Base-by-base conservation (phyloP, 2,888 invertebrate species). In the Parnassius apollo region DNA sequence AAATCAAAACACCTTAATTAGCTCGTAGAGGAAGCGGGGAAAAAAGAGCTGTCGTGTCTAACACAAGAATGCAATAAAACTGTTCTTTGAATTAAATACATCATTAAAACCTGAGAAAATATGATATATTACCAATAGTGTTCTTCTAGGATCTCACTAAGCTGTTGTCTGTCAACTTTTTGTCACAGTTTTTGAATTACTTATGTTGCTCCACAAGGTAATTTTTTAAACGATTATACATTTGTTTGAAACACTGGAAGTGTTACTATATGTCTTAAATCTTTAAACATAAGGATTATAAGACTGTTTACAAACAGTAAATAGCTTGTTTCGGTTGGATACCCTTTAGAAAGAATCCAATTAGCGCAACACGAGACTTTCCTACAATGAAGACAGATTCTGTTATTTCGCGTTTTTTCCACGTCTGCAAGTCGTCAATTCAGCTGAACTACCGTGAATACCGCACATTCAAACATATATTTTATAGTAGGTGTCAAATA, bases 61-160 rank as follows among this genome's bases (percentile, higher is more conserved):
- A 68, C 62, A 61, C 68, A 61, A 69, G 75, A 77, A 81, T 78
- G 74, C 71, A 57, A 73, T 68, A 71, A 82, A 83, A 83, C 76
- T 68, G 66, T 71, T 62, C 67, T 71, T 71, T 75, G 77, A 80
- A 77, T 82, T 77, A 80, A 77, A 80, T 75, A 78, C 78, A 73
- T 82, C 83, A 79, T 85, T 88, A 83, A 78, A 80, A 76, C 76
- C 70, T 68, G 69, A 81, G 81, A 78, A 80, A 82, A 85, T 85
- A 83, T 83, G 79, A 83, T 83, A 82, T 82, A 82, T 80, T 75
- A 75, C 72, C 74, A 74, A 77, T 79, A 78, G 75, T 73, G 70
- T 71, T 65, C 63, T 62, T 69, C 65, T 66, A 64, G 58, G 53
- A 56, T 59, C 65, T 59, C 57, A 57, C 64, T 52, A 66, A 68